phyloP scores from a whole-genome alignment of 2,797 vertebrate species.

The Florisuga fusca region DNA sequence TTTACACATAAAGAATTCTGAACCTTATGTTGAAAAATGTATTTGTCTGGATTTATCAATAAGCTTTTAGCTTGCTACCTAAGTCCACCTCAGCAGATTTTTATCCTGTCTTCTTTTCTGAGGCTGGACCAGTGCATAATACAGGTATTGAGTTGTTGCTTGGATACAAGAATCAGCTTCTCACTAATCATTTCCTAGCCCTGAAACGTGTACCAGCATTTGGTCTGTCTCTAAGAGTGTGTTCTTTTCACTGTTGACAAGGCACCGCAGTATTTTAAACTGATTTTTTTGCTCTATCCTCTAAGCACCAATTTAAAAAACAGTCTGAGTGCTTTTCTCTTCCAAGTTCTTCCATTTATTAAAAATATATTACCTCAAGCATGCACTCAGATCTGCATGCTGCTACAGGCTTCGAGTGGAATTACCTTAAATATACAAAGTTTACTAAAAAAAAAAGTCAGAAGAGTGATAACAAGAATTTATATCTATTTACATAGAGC shows the following conservation, averaged over 20 bases:
- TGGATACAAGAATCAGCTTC: neutral
- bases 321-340: neutral
- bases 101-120: neutral
- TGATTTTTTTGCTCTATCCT: neutral
- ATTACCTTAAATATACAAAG: neutral
- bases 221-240: neutral
- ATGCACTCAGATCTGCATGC: neutral
- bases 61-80: neutral
- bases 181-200: neutral
- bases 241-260: neutral
- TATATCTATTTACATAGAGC: neutral
- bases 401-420: neutral
- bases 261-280: neutral
- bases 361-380: neutral
- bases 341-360: neutral
- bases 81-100: neutral
- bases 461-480: neutral
- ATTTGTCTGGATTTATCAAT: neutral
- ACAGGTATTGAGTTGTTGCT: constrained; percentile 26
- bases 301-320: neutral
- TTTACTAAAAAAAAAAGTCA: neutral
- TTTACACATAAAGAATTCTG: neutral
- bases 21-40: neutral
- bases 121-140: neutral
- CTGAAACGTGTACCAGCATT: neutral